phyloP scores from a whole-genome alignment of 1,140 invertebrate genomes.

The Leptonema lineaticorne region DNA sequence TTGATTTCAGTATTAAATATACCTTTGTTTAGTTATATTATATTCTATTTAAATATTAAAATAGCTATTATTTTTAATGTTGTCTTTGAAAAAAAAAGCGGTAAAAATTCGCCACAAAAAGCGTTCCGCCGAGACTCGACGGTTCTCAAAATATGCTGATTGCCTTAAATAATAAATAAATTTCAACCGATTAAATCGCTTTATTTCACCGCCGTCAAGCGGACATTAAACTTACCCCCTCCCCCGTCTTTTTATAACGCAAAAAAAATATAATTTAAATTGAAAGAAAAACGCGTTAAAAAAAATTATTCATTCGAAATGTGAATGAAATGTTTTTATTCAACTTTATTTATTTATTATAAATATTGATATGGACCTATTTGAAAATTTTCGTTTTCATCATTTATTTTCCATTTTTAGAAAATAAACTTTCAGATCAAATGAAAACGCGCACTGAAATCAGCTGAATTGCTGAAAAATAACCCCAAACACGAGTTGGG shows the following conservation, averaged over 20 bases:
- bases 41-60: too few species aligned
- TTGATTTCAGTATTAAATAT: too few species aligned
- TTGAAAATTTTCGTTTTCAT: background rate
- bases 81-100: background rate
- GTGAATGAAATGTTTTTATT: background rate
- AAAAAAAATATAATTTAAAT: background rate
- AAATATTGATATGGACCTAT: too few species aligned
- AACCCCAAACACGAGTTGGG: conserved; percentile 5
- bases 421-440: background rate
- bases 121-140: background rate
- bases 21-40: too few species aligned
- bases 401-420: background rate
- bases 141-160: conserved; percentile 5
- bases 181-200: background rate
- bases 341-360: too few species aligned
- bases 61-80: too few species aligned
- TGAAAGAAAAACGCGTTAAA: background rate
- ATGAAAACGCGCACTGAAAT: conserved; percentile 11
- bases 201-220: background rate
- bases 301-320: background rate
- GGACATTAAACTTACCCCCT: too few species aligned
- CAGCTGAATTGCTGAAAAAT: background rate
- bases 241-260: background rate
- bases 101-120: background rate
- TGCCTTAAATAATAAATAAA: conserved; percentile 2